Conservation (phyloP, 2,888 invertebrate species). For the Trilocha varians region DNA sequence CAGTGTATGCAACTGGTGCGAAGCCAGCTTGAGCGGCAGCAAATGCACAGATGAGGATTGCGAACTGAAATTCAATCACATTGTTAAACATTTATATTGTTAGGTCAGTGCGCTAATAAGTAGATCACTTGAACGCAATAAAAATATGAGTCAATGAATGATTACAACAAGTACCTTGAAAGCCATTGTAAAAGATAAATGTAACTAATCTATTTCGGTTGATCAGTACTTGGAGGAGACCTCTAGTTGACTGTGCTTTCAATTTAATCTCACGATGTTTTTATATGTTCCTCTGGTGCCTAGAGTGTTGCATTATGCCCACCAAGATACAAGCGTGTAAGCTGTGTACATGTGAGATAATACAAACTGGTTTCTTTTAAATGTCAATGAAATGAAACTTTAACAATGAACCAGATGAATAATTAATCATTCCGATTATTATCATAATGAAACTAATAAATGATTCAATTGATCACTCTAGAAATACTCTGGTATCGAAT, state of each 20-base stretch:
- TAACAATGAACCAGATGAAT: not conserved
- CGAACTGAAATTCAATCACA: slow-evolving; percentile 31
- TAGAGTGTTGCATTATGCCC: slow-evolving; percentile 37
- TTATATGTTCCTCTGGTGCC: slow-evolving; percentile 42
- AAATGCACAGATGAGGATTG: slow-evolving; percentile 44
- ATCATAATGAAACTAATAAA: not conserved
- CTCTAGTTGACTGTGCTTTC: slow-evolving; percentile 53
- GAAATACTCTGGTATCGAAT: no score
- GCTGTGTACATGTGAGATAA: slow-evolving; percentile 16
- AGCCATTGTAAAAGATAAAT: slow-evolving; percentile 36
- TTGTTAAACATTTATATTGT: not conserved
- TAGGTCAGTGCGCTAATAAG: not conserved
- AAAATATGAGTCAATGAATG: not conserved
- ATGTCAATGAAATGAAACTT: slow-evolving; percentile 13
- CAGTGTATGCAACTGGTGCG: slow-evolving; percentile 35
- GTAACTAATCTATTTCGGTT: slow-evolving; percentile 12
- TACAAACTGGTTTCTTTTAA: slow-evolving; percentile 37
- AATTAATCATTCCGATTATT: not conserved
- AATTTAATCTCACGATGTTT: slow-evolving; percentile 35
- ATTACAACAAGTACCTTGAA: slow-evolving; percentile 40
- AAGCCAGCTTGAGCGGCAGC: slow-evolving; percentile 46
- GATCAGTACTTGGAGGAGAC: slow-evolving; percentile 40
- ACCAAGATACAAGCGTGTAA: slow-evolving; percentile 5
- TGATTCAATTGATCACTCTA: no score
- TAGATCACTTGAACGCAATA: not conserved